Base-by-base conservation (phyloP, 2,888 invertebrate genomes). In the Ctenicera cuprea region DNA sequence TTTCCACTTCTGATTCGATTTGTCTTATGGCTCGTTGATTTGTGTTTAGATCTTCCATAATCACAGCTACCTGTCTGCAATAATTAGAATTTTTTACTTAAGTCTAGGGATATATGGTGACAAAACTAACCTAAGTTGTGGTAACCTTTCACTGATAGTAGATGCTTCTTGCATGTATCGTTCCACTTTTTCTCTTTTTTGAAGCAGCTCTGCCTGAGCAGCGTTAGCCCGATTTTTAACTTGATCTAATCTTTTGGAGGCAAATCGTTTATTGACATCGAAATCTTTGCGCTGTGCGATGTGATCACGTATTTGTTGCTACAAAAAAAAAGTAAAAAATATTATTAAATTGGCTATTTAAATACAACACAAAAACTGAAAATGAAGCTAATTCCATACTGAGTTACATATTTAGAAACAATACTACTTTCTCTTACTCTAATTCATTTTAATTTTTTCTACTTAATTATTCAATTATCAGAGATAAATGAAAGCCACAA, bases 301-400 rank as follows among this genome's bases (percentile, higher is more conserved):
- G 72, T 88, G 87, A 66, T 88, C 88, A 48, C 86, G 87, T 74
- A 89, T 86, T 80, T 90, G 87, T 68, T 88, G 88, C 89, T 90
- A 64, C 41, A 81, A 78, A 41, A 59, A 74, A 71, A 75, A 74
- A 71, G 61, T 37, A 22, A 54, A 11, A 16, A 16, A 48, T 8
- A n/a, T 48, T 16, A 50, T 50, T 50, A 50, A 26, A 22, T 2
- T n/a, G n/a, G 9, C 48, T 48, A 30, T 16, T 50, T 26, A 48
- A 48, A 26, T n/a, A 37, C n/a, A n/a, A n/a, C n/a, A n/a, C n/a
- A n/a, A n/a, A n/a, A n/a, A n/a, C n/a, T n/a, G n/a, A n/a, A n/a
- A n/a, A n/a, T n/a, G n/a, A n/a, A n/a, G n/a, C n/a, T n/a, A n/a
- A n/a, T n/a, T n/a, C n/a, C n/a, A n/a, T n/a, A n/a, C n/a, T n/a